A percentile compares a stretch with the other conserved stretches of the same genome.
Evolutionary conservation across 2,888 invertebrate species (phyloP).

Genomic region (Andrena fulva): DNA sequence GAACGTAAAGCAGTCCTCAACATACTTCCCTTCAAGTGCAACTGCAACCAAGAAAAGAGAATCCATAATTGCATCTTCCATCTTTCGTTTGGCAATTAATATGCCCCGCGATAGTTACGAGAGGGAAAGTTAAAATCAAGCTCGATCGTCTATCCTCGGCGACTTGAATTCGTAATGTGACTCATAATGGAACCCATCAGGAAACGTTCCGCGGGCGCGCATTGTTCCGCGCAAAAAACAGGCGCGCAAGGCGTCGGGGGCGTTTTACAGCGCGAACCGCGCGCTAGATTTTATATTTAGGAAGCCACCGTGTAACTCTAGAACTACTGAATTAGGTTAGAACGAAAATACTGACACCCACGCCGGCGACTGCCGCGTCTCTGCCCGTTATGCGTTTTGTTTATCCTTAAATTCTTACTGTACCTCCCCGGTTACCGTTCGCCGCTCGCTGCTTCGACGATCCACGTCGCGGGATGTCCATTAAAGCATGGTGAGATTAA

Average conservation of each 20-base stretch:
- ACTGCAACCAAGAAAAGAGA: background rate
- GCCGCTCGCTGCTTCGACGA: background rate
- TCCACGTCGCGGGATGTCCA: background rate
- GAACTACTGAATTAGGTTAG: conserved; percentile 84
- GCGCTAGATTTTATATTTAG: conserved; percentile 84
- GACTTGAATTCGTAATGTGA: background rate
- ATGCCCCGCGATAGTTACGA: background rate
- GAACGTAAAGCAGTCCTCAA: no score
- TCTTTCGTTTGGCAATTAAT: conserved; percentile 2
- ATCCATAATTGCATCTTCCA: conserved; percentile 6
- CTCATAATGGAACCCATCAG: background rate
- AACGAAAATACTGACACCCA: conserved; percentile 82
- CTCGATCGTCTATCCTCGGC: background rate
- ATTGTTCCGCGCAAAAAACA: conserved; percentile 26
- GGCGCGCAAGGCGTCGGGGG: conserved; percentile 5
- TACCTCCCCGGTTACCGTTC: background rate
- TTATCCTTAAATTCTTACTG: conserved; percentile 42
- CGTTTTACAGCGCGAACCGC: conserved; percentile 75
- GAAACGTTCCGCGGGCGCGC: background rate
- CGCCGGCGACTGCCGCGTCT: conserved; percentile 69
- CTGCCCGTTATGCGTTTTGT: conserved; percentile 63
- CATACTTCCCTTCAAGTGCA: no score
- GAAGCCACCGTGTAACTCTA: conserved; percentile 81
- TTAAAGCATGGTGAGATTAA: background rate
- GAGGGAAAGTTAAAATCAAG: background rate